These are phyloP conservation scores for Balaenoptera acutorostrata DNA, from an alignment of 2,113 vertebrate species.

Conservation along the genomic window DNA sequence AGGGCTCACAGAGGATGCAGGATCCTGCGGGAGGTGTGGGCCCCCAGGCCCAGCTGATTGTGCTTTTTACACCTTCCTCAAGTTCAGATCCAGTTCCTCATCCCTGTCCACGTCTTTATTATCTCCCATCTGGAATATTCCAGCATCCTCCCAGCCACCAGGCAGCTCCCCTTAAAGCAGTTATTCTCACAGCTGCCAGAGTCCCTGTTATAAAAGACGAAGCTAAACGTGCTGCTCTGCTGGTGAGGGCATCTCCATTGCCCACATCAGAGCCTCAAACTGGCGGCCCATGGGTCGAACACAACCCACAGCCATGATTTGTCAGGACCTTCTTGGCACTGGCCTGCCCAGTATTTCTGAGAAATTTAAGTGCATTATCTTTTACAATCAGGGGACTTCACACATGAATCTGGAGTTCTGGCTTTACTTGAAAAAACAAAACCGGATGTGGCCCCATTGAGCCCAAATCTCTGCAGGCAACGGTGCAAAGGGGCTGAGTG, in stretches of 20 bases:
- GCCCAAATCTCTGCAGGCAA: not conserved
- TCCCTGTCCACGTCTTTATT: not conserved
- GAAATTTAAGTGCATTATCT: not conserved
- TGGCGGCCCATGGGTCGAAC: fast-evolving
- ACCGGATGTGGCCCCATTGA: not conserved
- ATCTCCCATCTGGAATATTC: not conserved
- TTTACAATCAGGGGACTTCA: not conserved
- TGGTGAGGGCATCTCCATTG: not conserved
- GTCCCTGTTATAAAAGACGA: no score
- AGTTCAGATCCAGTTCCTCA: not conserved
- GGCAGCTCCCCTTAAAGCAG: not conserved
- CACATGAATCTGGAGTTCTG: not conserved
- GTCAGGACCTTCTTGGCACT: not conserved
- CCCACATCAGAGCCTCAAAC: not conserved
- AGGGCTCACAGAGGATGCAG: not conserved
- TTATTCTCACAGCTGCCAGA: not conserved
- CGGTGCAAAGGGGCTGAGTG: not conserved
- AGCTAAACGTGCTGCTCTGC: not conserved
- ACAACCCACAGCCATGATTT: fast-evolving
- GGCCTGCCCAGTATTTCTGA: not conserved
- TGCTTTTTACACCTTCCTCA: not conserved
- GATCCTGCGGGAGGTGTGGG: not conserved
- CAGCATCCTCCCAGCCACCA: not conserved
- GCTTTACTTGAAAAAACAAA: not conserved
- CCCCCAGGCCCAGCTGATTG: not conserved